Percentiles rank a stretch among this genome's conserved stretches.
phyloP scores from a whole-genome alignment of 2,888 invertebrate genomes.

The Tinea pellionella region DNA sequence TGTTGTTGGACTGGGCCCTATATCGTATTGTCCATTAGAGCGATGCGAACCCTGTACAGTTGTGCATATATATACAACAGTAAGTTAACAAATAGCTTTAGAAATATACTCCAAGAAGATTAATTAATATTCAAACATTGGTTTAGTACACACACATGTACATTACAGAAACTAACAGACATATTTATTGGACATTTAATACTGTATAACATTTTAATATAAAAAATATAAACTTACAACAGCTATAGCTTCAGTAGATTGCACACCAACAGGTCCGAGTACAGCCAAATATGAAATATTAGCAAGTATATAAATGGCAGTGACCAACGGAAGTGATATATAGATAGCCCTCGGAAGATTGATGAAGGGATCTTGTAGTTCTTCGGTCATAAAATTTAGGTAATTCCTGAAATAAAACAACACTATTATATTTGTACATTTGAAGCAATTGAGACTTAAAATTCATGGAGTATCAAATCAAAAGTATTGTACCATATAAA shows the following conservation, averaged over 20 bases:
- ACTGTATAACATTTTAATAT: no score
- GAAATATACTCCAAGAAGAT: no score
- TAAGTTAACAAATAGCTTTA: no score
- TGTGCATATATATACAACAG: no score
- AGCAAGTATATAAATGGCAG: slow-evolving; percentile 87
- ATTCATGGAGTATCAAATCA: not conserved
- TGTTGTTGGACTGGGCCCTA: no score
- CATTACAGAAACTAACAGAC: no score
- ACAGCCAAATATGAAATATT: slow-evolving; percentile 92
- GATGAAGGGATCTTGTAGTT: slow-evolving; percentile 84
- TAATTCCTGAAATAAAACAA: slow-evolving; percentile 76
- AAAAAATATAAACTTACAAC: slow-evolving; percentile 76
- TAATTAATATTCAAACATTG: no score
- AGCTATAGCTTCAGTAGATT: slow-evolving; percentile 93
- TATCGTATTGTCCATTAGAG: no score
- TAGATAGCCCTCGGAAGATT: slow-evolving; percentile 94
- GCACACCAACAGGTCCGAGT: slow-evolving; percentile 82
- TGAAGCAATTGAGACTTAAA: slow-evolving; percentile 6
- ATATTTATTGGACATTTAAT: no score
- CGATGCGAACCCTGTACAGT: no score
- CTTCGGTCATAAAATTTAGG: slow-evolving; percentile 94
- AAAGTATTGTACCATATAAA: no score
- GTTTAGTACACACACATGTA: no score
- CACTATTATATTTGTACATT: not conserved
- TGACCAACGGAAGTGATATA: slow-evolving; percentile 89